phyloP scores from a whole-genome alignment of 2,113 vertebrate species.

The Alouatta palliata region DNA sequence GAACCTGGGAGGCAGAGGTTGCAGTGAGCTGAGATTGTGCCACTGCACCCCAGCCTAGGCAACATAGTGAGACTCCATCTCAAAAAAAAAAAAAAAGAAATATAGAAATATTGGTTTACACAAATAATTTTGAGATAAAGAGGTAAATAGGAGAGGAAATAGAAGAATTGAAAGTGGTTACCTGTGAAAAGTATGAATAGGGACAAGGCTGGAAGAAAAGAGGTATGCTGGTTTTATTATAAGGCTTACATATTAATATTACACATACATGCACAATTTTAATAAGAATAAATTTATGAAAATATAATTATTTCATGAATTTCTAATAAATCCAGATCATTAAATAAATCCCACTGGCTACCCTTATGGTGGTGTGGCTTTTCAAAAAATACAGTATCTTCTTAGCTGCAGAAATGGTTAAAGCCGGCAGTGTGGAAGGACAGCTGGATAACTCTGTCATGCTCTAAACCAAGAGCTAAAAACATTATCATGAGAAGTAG shows the following conservation, averaged over 20 bases:
- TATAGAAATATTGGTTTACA: background rate
- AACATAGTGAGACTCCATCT: no score
- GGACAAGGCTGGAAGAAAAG: background rate
- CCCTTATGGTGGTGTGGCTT: background rate
- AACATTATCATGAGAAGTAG: background rate
- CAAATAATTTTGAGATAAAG: background rate
- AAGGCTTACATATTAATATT: background rate
- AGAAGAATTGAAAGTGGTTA: background rate
- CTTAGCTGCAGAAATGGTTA: background rate
- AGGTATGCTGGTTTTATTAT: background rate
- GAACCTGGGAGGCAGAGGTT: no score
- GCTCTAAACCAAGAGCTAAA: background rate
- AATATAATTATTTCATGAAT: background rate
- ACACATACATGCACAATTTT: background rate
- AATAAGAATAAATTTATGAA: background rate
- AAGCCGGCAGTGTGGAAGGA: background rate
- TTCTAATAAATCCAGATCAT: background rate
- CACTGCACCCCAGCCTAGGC: no score
- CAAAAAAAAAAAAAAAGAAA: no score
- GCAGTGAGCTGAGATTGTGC: no score
- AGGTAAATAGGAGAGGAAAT: background rate
- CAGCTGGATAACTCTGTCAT: background rate
- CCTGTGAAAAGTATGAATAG: background rate
- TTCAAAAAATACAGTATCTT: background rate
- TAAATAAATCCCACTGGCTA: background rate